Conservation (phyloP, 64 coral and sea anemone species). For the Actinia equina region DNA sequence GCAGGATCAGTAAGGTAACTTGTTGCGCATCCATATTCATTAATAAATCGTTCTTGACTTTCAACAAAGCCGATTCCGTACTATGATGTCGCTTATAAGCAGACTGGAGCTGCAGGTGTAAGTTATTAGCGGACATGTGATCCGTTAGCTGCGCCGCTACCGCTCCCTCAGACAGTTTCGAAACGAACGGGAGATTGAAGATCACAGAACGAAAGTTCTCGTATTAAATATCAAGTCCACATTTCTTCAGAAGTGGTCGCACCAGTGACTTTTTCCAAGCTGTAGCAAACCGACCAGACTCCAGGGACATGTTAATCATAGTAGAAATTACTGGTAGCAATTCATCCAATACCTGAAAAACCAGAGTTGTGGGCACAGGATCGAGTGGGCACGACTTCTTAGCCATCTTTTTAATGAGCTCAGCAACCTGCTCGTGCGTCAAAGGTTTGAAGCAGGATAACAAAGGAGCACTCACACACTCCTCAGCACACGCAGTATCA, state of each 20-base stretch:
- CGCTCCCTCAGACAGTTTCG: no score
- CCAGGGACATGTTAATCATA: slow-evolving; percentile 37
- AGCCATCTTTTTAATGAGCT: neutral
- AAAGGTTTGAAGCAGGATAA: neutral
- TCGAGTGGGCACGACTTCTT: slow-evolving; percentile 3
- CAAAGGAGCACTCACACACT: slow-evolving; percentile 2
- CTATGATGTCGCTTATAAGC: no score
- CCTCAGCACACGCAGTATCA: slow-evolving; percentile 3
- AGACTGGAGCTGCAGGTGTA: no score
- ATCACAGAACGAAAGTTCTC: neutral
- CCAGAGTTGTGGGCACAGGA: slow-evolving; percentile 12
- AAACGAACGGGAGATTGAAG: neutral
- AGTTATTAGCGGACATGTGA: no score
- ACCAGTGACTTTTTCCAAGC: slow-evolving; percentile 13
- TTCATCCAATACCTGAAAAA: slow-evolving; percentile 20
- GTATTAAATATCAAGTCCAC: neutral
- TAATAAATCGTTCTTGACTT: no score
- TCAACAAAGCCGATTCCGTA: no score
- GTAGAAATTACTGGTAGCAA: slow-evolving; percentile 22
- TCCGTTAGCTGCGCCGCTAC: no score
- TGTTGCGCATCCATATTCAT: no score
- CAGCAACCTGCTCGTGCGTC: neutral
- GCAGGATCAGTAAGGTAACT: no score
- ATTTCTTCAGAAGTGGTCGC: slow-evolving; percentile 1
- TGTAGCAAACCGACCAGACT: slow-evolving; percentile 7